These are phyloP conservation scores for Riparia riparia DNA, from an alignment of 2,113 vertebrate species.

Conservation along the genomic window DNA sequence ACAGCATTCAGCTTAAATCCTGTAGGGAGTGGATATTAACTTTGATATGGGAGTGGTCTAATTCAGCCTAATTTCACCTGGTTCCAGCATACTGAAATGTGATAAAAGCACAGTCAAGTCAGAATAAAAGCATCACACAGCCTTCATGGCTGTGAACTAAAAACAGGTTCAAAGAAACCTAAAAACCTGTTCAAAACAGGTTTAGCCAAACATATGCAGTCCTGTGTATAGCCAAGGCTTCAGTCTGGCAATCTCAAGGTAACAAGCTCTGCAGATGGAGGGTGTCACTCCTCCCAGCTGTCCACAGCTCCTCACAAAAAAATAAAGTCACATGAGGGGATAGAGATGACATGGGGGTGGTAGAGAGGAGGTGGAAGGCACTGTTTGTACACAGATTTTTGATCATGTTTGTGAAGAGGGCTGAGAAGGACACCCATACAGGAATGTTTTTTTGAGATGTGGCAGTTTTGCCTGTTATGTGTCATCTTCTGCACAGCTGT, in stretches of 20 bases:
- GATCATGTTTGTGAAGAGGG: background rate
- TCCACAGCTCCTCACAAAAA: background rate
- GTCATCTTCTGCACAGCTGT: background rate
- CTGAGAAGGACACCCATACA: background rate
- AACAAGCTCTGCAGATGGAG: conserved; percentile 35
- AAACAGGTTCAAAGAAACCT: background rate
- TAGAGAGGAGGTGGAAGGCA: background rate
- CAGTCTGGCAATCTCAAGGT: conserved; percentile 47
- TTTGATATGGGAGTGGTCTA: background rate
- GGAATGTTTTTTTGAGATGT: background rate
- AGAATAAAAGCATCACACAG: background rate
- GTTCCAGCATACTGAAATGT: background rate
- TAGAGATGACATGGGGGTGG: background rate
- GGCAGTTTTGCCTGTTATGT: background rate
- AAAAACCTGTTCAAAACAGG: conserved; percentile 1
- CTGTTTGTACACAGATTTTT: background rate
- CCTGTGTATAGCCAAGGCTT: conserved; percentile 30
- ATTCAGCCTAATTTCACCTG: background rate
- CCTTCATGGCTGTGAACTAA: conserved; percentile 30
- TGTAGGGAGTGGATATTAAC: background rate
- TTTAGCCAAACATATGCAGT: conserved; percentile 46
- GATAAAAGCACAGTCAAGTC: background rate
- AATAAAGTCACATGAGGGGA: accelerated
- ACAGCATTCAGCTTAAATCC: background rate
- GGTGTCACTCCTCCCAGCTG: background rate